A percentile compares a stretch with the other conserved stretches of the same genome.
These are phyloP conservation scores for Crypturellus tataupa DNA, from an alignment of 2,797 vertebrate genomes.

Conservation along the genomic window DNA sequence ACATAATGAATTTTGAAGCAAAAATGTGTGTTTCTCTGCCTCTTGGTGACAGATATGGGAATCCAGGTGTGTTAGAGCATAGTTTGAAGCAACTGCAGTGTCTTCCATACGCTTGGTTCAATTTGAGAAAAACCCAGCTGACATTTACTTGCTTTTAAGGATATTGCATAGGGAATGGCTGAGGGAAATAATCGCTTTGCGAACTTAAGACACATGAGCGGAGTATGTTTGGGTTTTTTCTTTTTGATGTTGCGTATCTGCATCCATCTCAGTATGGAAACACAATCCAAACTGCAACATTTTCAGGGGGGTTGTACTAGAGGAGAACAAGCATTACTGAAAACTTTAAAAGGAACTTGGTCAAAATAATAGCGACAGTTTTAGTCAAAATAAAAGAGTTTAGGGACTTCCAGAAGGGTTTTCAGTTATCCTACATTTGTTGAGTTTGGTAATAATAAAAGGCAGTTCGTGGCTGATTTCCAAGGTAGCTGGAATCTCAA, in stretches of 20 bases:
- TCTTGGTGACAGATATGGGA: neutral
- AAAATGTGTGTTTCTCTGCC: neutral
- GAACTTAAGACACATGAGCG: neutral
- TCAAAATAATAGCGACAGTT: neutral
- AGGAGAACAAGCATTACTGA: neutral
- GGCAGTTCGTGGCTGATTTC: neutral
- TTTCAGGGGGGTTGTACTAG: neutral
- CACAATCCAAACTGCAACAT: neutral
- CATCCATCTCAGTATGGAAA: neutral
- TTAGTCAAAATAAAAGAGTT: slow-evolving; percentile 18
- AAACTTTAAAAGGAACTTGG: slow-evolving; percentile 20
- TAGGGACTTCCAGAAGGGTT: neutral
- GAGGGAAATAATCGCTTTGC: neutral
- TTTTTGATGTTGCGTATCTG: neutral
- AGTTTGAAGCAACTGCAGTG: neutral
- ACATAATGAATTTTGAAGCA: neutral
- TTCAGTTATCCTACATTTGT: neutral
- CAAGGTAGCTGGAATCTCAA: neutral
- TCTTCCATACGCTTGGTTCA: fast-evolving
- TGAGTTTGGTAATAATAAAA: neutral
- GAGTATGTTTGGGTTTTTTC: neutral
- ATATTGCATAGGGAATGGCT: neutral
- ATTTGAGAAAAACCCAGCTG: neutral
- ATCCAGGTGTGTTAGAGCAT: neutral
- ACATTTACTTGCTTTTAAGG: neutral